A percentile compares a stretch with the other conserved stretches of the same genome.
Evolutionary conservation across 2,797 vertebrate genomes (phyloP).

Genomic region (Prunella strophiata): DNA sequence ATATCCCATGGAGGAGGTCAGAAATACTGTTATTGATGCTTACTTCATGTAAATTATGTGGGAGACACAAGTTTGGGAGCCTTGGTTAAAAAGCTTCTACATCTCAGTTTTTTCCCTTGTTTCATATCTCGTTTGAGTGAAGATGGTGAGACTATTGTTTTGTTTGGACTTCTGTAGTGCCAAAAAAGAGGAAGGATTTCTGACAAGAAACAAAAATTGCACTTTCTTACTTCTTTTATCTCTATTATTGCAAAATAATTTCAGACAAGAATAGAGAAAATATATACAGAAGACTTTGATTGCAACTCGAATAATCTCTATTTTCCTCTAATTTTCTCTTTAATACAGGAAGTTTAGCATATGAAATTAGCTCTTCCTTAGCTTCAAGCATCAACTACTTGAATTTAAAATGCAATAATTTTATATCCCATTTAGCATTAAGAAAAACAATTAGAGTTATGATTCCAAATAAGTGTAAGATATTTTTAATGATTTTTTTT

Average conservation of each 20-base stretch:
- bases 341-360: neutral
- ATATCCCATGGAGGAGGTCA: neutral
- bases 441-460: neutral
- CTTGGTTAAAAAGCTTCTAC: neutral
- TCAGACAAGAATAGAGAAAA: neutral
- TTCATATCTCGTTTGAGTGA: accelerated
- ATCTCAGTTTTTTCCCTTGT: neutral
- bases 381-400: neutral
- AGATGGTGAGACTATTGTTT: neutral
- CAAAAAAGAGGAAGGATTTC: neutral
- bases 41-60: neutral
- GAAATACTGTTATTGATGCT: neutral
- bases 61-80: neutral
- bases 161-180: neutral
- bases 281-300: neutral
- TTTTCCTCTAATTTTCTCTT: neutral
- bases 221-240: neutral
- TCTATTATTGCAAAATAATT: neutral
- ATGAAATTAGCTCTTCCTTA: neutral
- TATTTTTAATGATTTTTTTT: neutral
- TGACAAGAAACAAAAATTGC: neutral
- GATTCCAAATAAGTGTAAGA: neutral
- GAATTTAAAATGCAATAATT: neutral
- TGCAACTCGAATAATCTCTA: neutral
- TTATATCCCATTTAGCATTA: neutral